A percentile compares a stretch with the other conserved stretches of the same genome.
Evolutionary conservation across 2,888 invertebrate genomes (phyloP).

Genomic region (Creontiades dilutus): DNA sequence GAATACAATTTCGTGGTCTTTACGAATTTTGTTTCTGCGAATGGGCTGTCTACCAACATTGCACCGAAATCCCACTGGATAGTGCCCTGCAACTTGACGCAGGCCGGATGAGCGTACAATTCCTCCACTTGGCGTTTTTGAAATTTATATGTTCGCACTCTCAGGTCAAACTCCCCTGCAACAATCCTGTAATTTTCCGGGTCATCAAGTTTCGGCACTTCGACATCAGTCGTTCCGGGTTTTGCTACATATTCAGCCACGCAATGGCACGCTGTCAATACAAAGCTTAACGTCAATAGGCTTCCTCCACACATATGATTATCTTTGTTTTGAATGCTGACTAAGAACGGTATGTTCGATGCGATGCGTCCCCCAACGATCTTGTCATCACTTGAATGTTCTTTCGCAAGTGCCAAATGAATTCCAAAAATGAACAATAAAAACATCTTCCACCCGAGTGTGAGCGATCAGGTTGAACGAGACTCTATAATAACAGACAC

Average conservation of each 20-base stretch:
- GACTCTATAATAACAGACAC: too few relatives aligned
- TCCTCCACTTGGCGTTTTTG: background rate
- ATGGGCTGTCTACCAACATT: background rate
- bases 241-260: background rate
- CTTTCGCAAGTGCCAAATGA: background rate
- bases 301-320: slow-evolving; percentile 51
- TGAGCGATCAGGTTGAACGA: too few relatives aligned
- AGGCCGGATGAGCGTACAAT: slow-evolving; percentile 21
- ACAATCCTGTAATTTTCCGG: background rate
- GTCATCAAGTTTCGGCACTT: background rate
- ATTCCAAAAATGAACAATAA: background rate
- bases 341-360: slow-evolving; percentile 19
- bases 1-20: background rate
- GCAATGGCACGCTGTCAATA: slow-evolving; percentile 52
- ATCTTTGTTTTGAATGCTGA: background rate
- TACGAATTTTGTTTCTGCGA: slow-evolving; percentile 11
- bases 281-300: background rate
- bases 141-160: background rate
- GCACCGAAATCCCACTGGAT: slow-evolving; percentile 39
- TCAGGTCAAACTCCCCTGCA: slow-evolving; percentile 1
- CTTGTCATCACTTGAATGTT: slow-evolving; percentile 19
- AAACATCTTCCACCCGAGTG: background rate
- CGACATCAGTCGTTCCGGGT: background rate
- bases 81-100: slow-evolving; percentile 21
- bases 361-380: slow-evolving; percentile 44